phyloP scores from a whole-genome alignment of 2,797 vertebrate species.

The Okamejei kenojei region DNA sequence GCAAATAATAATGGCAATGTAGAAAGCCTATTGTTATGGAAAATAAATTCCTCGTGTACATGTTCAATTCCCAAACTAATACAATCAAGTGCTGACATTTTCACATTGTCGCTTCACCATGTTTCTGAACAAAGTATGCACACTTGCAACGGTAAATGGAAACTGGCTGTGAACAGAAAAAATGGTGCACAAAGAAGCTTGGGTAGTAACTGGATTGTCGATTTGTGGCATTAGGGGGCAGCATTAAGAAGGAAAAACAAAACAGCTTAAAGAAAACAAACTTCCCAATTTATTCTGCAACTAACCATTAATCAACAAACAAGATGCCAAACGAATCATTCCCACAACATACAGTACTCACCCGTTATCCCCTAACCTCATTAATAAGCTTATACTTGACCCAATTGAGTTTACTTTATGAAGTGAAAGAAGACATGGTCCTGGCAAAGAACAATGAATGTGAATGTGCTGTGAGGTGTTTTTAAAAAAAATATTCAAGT shows the following conservation, averaged over 20 bases:
- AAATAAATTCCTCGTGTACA: not conserved
- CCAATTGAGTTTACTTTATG: not conserved
- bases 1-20: not conserved
- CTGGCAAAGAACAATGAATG: not conserved
- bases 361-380: not conserved
- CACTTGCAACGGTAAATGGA: not conserved
- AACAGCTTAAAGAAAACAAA: not conserved
- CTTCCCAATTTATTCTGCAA: not conserved
- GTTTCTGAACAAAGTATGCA: not conserved
- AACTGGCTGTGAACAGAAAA: not conserved
- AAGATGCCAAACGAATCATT: not conserved
- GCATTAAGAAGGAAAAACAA: conserved; percentile 1
- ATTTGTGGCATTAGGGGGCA: not conserved
- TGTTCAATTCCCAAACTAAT: not conserved
- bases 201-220: not conserved
- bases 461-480: not conserved
- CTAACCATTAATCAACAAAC: not conserved
- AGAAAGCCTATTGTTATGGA: not conserved
- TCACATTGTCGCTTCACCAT: not conserved
- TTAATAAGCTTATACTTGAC: not conserved
- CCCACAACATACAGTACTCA: not conserved
- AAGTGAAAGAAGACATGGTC: not conserved
- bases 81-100: not conserved
- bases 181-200: not conserved
- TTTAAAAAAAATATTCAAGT: not conserved